These are phyloP conservation scores for Trachelus troglodyta DNA, from an alignment of 2,888 invertebrate species.

Conservation along the genomic window DNA sequence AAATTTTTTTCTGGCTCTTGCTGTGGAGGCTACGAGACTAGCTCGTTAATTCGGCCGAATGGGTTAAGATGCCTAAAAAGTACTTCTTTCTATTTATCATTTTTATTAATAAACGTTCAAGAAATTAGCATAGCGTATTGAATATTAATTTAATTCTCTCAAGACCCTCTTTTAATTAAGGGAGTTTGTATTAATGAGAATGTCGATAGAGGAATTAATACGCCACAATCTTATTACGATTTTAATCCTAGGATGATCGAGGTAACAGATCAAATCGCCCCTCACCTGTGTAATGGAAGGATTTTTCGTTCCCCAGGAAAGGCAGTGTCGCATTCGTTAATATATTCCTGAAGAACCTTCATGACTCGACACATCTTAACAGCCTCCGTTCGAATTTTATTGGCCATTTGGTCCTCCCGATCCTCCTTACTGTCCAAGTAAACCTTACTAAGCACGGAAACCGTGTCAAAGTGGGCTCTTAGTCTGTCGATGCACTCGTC, in stretches of 20 bases:
- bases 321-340: slow-evolving; percentile 92
- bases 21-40: too few relatives aligned
- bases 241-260: too few relatives aligned
- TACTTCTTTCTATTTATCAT: too few relatives aligned
- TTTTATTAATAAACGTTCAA: too few relatives aligned
- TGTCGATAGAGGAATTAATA: too few relatives aligned
- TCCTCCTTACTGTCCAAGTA: slow-evolving; percentile 61
- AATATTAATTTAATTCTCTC: too few relatives aligned
- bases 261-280: background rate
- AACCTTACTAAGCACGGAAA: slow-evolving; percentile 72
- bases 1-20: too few relatives aligned
- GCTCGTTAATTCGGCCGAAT: too few relatives aligned
- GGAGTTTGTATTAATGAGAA: background rate
- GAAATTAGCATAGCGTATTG: too few relatives aligned
- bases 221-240: too few relatives aligned
- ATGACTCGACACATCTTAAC: slow-evolving; percentile 92
- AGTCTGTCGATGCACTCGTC: slow-evolving; percentile 92
- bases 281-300: slow-evolving; percentile 83
- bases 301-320: slow-evolving; percentile 90
- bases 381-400: slow-evolving; percentile 75
- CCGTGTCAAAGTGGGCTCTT: slow-evolving; percentile 87
- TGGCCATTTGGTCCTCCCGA: slow-evolving; percentile 65
- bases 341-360: slow-evolving; percentile 94
- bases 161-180: too few relatives aligned
- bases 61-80: too few relatives aligned